phyloP scores from a whole-genome alignment of 1,140 invertebrate species.

The Trichonephila inaurata region DNA sequence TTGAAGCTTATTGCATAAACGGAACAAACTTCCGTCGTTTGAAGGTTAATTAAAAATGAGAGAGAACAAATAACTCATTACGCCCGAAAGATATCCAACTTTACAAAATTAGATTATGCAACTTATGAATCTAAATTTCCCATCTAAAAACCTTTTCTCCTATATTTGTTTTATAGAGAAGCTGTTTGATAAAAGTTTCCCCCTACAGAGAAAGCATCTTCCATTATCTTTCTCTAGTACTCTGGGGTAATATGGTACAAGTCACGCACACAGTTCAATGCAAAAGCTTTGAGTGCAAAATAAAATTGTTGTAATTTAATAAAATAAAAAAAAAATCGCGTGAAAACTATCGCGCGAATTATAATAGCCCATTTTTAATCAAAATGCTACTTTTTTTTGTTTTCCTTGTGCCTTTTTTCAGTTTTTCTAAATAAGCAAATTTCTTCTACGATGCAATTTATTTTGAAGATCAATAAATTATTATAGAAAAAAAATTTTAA shows the following conservation, averaged over 20 bases:
- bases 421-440: too few relatives aligned
- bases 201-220: neutral
- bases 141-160: neutral
- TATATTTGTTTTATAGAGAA: neutral
- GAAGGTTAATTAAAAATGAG: neutral
- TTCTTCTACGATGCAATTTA: too few relatives aligned
- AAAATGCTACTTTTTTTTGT: too few relatives aligned
- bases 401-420: too few relatives aligned
- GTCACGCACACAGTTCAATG: neutral
- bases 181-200: neutral
- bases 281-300: neutral
- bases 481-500: too few relatives aligned
- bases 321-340: too few relatives aligned
- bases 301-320: too few relatives aligned
- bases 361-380: too few relatives aligned
- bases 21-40: neutral
- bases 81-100: conserved; percentile 16
- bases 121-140: conserved; percentile 25
- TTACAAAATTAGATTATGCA: conserved; percentile 10
- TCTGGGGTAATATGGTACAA: neutral
- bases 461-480: too few relatives aligned
- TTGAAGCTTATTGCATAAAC: neutral
- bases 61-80: conserved; percentile 42
- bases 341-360: too few relatives aligned
- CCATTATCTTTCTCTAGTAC: neutral